A percentile compares a stretch with the other conserved stretches of the same genome.
phyloP scores from a whole-genome alignment of 2,113 vertebrate genomes.

The Apteryx owenii region DNA sequence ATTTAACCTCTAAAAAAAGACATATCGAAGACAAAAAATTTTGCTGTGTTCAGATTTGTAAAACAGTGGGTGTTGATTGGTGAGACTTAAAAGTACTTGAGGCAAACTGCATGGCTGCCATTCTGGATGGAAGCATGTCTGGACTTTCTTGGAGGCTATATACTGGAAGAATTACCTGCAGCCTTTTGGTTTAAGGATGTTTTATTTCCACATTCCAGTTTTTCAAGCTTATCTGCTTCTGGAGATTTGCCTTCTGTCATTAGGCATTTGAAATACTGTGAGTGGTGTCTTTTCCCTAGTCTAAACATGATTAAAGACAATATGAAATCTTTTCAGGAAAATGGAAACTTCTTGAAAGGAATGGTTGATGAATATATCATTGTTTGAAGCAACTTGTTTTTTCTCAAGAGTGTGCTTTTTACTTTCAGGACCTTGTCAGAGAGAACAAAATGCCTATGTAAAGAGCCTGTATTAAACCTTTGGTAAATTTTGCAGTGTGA shows the following conservation, averaged over 20 bases:
- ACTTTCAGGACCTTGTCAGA: background rate
- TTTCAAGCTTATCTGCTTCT: background rate
- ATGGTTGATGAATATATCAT: background rate
- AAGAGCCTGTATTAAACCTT: background rate
- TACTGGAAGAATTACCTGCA: background rate
- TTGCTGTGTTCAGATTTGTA: background rate
- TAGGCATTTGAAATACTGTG: background rate
- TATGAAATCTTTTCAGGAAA: background rate
- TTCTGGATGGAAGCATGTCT: background rate
- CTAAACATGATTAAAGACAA: background rate
- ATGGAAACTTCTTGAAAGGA: background rate
- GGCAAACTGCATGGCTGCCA: background rate
- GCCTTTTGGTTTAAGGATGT: background rate
- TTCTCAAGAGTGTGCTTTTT: fast-evolving
- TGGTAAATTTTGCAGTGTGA: background rate
- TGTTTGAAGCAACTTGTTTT: background rate
- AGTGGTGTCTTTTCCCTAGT: background rate
- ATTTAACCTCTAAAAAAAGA: background rate
- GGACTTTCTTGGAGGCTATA: background rate
- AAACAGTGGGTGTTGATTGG: background rate
- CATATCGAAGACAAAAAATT: background rate
- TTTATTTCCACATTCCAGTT: background rate
- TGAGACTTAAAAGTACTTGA: background rate
- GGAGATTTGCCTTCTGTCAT: background rate
- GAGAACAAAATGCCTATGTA: background rate